Conservation (phyloP, 2,113 vertebrate genomes). For the Toxotes jaculatrix region DNA sequence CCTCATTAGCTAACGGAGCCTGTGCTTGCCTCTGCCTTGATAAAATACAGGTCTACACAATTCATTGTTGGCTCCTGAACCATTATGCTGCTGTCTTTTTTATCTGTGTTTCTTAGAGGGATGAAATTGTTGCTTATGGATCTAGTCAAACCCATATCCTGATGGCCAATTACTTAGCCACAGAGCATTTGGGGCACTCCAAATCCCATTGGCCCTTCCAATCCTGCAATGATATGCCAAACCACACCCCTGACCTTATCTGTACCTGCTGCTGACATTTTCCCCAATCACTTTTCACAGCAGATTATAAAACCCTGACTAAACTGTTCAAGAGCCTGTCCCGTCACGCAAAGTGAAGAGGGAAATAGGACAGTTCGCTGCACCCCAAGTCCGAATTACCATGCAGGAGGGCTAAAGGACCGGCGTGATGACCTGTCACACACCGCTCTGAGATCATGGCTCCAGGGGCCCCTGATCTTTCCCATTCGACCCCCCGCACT, state of each 20-base stretch:
- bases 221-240: constrained; percentile 53
- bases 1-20: constrained; percentile 53
- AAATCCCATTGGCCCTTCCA: constrained; percentile 58
- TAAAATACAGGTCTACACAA: constrained; percentile 29
- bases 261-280: constrained; percentile 37
- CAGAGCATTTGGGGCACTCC: constrained; percentile 39
- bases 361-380: constrained; percentile 32
- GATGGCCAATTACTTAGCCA: constrained; percentile 66
- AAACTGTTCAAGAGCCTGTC: constrained; percentile 63
- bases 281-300: constrained; percentile 50
- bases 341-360: constrained; percentile 44
- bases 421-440: constrained; percentile 69
- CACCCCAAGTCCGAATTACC: constrained; percentile 61
- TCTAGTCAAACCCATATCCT: constrained; percentile 31
- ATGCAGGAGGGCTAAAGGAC: constrained; percentile 61
- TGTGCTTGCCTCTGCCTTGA: constrained; percentile 29
- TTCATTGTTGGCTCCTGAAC: constrained; percentile 20
- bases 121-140: constrained; percentile 43
- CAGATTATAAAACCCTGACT: constrained; percentile 42
- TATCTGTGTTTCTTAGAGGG: constrained; percentile 8
- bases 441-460: constrained; percentile 51
- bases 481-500: constrained; percentile 36
- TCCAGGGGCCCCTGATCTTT: constrained; percentile 62
- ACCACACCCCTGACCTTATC: constrained; percentile 59
- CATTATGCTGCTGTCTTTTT: constrained; percentile 4